Evolutionary conservation across 2,113 vertebrate genomes (phyloP).

Genomic region (Aspiorhynchus laticeps): DNA sequence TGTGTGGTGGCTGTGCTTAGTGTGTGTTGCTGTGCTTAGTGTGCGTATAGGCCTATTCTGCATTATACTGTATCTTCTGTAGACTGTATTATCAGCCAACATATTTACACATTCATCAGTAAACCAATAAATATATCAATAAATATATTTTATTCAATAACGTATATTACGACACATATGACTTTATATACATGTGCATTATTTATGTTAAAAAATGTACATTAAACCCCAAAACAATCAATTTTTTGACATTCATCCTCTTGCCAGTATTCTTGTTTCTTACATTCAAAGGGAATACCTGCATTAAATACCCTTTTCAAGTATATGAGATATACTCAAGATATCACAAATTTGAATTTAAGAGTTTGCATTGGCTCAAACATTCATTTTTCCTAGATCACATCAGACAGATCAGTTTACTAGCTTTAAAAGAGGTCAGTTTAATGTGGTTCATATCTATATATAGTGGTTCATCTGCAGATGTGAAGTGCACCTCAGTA

Average conservation of each 20-base stretch:
- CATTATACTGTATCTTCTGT: neutral
- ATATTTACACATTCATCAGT: slow-evolving; percentile 21
- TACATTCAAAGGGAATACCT: slow-evolving; percentile 17
- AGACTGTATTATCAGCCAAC: neutral
- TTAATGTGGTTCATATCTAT: neutral
- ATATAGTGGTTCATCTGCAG: neutral
- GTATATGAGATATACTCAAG: neutral
- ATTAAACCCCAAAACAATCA: slow-evolving; percentile 67
- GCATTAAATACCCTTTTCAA: slow-evolving; percentile 4
- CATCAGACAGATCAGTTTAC: neutral
- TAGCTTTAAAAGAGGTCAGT: neutral
- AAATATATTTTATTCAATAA: slow-evolving; percentile 57
- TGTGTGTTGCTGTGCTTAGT: too few species aligned
- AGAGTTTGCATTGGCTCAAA: neutral
- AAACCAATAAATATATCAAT: slow-evolving; percentile 75
- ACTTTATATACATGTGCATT: slow-evolving; percentile 79
- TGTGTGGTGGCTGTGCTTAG: too few species aligned
- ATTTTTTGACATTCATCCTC: slow-evolving; percentile 73
- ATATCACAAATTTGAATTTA: neutral
- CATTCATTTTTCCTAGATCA: neutral
- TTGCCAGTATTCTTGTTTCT: slow-evolving; percentile 38
- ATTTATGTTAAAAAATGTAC: slow-evolving; percentile 71
- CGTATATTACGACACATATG: slow-evolving; percentile 78
- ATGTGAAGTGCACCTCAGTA: neutral
- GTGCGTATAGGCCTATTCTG: too few species aligned